Evolutionary conservation across 30 jellyfish, hydroid and myxozoan species (phyloP).

Genomic region (Morbakka virulenta): DNA sequence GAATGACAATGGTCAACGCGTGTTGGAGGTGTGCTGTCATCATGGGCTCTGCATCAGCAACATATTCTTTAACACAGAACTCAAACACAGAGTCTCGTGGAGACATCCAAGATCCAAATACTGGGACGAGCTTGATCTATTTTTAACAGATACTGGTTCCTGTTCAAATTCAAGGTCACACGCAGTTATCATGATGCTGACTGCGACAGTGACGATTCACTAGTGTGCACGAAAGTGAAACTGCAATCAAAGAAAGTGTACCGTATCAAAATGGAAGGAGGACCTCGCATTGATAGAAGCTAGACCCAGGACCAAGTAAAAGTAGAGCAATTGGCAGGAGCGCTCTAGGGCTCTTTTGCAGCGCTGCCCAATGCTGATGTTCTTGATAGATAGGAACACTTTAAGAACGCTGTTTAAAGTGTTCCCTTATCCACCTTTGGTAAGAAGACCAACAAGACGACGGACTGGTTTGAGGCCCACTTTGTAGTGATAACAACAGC

Average conservation of each 20-base stretch:
- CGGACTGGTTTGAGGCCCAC: no score
- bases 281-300: neutral
- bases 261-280: neutral
- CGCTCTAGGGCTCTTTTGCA: neutral
- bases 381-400: no score
- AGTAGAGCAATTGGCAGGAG: neutral
- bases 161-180: neutral
- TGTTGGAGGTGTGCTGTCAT: no score
- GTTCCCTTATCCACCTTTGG: no score
- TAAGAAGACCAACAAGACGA: no score
- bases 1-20: no score
- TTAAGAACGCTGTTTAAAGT: no score
- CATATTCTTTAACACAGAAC: conserved; percentile 11
- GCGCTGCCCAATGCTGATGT: no score
- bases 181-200: conserved; percentile 42
- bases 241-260: neutral
- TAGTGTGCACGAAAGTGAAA: conserved; percentile 1
- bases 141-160: neutral
- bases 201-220: conserved; percentile 41
- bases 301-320: neutral
- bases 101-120: conserved; percentile 19
- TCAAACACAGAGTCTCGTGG: conserved; percentile 19
- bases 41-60: no score
- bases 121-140: conserved; percentile 44
- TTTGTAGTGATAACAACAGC: no score